Evolutionary conservation across 64 coral and sea anemone species (phyloP).

Genomic region (Pocillopora damicornis): DNA sequence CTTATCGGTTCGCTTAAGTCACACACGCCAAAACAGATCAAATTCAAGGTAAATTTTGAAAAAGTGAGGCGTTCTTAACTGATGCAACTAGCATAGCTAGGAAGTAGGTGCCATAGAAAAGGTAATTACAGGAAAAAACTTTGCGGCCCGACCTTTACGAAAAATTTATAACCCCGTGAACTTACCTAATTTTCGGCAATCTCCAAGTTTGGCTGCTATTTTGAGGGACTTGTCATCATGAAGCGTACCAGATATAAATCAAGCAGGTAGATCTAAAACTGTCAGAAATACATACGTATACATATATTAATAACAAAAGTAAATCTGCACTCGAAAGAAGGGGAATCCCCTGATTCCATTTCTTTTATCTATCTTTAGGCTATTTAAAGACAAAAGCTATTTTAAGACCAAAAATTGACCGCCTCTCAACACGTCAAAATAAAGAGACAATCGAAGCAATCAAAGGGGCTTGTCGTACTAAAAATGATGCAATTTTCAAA

Average conservation of each 20-base stretch:
- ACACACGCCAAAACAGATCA: conserved; percentile 23
- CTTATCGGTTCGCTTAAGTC: background rate
- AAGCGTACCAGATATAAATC: conserved; percentile 13
- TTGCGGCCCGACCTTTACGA: conserved; percentile 17
- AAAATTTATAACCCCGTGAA: conserved; percentile 20
- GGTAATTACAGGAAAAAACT: conserved; percentile 31
- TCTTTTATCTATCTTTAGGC: too few species aligned
- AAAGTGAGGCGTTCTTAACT: conserved; percentile 35
- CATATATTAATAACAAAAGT: too few species aligned
- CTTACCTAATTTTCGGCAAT: conserved; percentile 33
- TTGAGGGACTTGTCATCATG: conserved; percentile 1
- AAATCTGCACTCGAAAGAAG: too few species aligned
- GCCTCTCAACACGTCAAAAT: too few species aligned
- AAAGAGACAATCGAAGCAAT: too few species aligned
- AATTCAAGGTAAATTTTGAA: conserved; percentile 31
- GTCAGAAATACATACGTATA: background rate
- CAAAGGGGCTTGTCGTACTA: too few species aligned
- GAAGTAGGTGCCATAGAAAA: conserved; percentile 21
- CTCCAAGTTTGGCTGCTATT: conserved; percentile 3
- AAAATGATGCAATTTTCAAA: too few species aligned
- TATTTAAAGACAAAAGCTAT: too few species aligned
- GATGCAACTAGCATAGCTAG: conserved; percentile 30
- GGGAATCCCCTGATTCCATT: too few species aligned
- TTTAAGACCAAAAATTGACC: too few species aligned
- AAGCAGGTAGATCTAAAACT: conserved; percentile 14